Conservation (phyloP, 2,113 vertebrate genomes). For the Chloropsis hardwickii region DNA sequence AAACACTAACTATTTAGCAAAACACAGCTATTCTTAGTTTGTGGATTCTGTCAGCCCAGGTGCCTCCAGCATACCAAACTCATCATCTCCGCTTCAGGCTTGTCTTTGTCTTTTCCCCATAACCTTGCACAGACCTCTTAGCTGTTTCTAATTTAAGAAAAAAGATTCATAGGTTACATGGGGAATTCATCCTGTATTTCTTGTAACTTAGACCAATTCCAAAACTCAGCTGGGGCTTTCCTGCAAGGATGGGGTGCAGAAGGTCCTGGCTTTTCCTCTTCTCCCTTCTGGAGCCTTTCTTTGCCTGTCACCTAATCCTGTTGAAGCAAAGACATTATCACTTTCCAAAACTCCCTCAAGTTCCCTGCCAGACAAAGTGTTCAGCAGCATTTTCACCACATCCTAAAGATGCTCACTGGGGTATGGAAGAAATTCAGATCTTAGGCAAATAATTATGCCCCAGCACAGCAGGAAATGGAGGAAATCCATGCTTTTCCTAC, state of each 20-base stretch:
- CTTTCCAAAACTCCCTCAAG: not conserved
- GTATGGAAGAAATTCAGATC: not conserved
- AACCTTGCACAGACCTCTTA: not conserved
- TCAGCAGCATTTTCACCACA: not conserved
- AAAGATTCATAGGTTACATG: accelerated
- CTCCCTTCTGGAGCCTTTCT: not conserved
- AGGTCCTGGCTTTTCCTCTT: not conserved
- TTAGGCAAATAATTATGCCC: not conserved
- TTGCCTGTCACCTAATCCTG: not conserved
- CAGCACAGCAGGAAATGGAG: not conserved
- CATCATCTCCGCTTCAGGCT: not conserved
- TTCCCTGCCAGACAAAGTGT: not conserved
- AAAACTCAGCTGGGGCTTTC: not conserved
- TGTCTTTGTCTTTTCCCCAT: not conserved
- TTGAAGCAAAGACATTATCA: not conserved
- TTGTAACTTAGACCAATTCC: not conserved
- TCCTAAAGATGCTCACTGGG: not conserved
- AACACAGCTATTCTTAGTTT: not conserved
- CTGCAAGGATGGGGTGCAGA: not conserved
- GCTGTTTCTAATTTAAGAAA: not conserved
- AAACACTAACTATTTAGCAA: not conserved
- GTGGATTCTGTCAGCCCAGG: not conserved
- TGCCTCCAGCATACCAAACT: not conserved
- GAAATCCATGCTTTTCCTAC: not conserved
- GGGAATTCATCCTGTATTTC: not conserved